phyloP scores from a whole-genome alignment of 2,113 vertebrate genomes.

The Coturnix japonica region DNA sequence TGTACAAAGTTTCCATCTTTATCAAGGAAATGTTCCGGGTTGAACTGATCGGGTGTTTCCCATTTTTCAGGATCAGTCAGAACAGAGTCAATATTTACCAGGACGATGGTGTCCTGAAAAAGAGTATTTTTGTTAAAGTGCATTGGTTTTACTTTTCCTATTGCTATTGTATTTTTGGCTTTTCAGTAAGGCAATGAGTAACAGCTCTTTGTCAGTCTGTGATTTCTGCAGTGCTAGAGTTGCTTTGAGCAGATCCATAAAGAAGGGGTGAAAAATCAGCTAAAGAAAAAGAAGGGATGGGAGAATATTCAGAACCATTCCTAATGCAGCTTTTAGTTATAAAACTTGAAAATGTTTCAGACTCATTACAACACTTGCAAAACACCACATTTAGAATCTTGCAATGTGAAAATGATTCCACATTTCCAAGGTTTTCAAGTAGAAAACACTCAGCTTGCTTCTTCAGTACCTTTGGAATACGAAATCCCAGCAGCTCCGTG shows the following conservation, averaged over 20 bases:
- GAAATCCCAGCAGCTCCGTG: neutral
- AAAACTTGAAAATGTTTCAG: neutral
- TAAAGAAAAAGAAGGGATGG: neutral
- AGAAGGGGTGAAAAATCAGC: neutral
- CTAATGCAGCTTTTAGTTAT: neutral
- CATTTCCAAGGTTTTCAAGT: neutral
- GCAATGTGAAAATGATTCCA: neutral
- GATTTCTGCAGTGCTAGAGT: neutral
- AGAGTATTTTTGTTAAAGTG: neutral
- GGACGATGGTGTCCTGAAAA: constrained; percentile 51
- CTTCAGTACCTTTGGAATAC: constrained; percentile 53
- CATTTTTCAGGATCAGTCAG: constrained; percentile 57
- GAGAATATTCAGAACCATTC: neutral
- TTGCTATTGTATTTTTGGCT: neutral
- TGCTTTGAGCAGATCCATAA: neutral
- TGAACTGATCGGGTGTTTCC: constrained; percentile 67
- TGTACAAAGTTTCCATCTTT: constrained; percentile 58
- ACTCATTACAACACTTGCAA: neutral
- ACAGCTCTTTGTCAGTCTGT: neutral
- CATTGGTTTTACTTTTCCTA: neutral
- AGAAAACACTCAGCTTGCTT: neutral
- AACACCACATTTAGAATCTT: neutral
- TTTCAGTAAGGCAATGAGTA: neutral
- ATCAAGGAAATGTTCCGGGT: constrained; percentile 66
- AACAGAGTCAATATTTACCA: constrained; percentile 60